Conservation (phyloP, 2,113 vertebrate species). For the Leptocoma aspasia region DNA sequence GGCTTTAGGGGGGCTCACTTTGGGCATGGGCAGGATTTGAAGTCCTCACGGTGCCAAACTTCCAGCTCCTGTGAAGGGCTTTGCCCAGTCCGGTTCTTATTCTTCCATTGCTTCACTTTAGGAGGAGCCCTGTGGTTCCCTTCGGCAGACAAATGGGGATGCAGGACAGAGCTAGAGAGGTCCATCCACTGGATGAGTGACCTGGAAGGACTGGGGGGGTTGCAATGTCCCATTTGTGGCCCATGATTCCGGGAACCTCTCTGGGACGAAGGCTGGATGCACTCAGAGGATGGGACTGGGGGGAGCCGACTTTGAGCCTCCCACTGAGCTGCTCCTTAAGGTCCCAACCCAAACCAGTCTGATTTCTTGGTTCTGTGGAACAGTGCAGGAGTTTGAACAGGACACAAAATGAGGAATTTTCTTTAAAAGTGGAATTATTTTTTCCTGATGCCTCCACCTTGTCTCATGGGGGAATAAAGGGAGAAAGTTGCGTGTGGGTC, state of each 20-base stretch:
- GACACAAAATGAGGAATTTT: neutral
- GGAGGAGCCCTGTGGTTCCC: neutral
- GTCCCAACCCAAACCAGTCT: too few species aligned
- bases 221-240: neutral
- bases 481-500: fast-evolving
- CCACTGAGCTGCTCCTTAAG: neutral
- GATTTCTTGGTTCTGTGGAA: neutral
- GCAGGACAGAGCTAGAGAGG: neutral
- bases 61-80: neutral
- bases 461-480: neutral
- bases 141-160: neutral
- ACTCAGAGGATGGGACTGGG: neutral
- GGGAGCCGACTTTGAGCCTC: neutral
- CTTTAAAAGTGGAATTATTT: neutral
- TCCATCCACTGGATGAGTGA: neutral
- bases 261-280: neutral
- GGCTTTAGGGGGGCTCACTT: neutral
- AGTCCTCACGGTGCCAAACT: neutral
- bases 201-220: fast-evolving
- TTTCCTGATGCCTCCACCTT: neutral
- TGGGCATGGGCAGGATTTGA: fast-evolving
- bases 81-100: neutral
- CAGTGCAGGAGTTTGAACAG: neutral
- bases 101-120: neutral
- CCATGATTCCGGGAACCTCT: neutral